A percentile compares a stretch with the other conserved stretches of the same genome.
Evolutionary conservation across 2,888 invertebrate species (phyloP).

Genomic region (Brachypalpus laphriformis): DNA sequence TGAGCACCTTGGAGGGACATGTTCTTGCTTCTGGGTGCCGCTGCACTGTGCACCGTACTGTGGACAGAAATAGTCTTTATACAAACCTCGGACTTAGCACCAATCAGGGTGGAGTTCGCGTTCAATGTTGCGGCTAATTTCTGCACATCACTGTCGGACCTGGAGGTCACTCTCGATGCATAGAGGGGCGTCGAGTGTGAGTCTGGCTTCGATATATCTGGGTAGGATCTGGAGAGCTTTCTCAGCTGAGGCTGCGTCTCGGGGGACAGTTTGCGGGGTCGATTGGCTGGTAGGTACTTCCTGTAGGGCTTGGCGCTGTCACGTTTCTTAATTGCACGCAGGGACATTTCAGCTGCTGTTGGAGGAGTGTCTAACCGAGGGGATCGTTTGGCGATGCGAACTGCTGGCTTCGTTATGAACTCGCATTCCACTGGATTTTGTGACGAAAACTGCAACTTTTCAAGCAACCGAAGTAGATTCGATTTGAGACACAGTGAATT

Average conservation of each 20-base stretch:
- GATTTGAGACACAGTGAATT: neutral
- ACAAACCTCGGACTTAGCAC: conserved; percentile 82
- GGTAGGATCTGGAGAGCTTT: conserved; percentile 57
- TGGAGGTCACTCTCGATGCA: conserved; percentile 74
- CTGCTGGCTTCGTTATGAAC: conserved; percentile 4
- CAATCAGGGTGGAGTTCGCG: conserved; percentile 76
- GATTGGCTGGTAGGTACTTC: conserved; percentile 64
- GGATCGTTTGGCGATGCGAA: neutral
- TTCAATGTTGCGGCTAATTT: conserved; percentile 75
- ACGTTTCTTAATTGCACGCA: conserved; percentile 82
- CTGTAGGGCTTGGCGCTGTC: conserved; percentile 76
- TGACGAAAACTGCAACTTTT: neutral
- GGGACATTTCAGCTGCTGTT: conserved; percentile 78
- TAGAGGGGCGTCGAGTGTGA: conserved; percentile 42
- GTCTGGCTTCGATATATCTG: conserved; percentile 55
- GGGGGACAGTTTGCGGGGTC: conserved; percentile 64
- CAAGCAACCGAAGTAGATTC: neutral
- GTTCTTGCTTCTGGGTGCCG: conserved; percentile 30
- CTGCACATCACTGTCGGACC: conserved; percentile 80
- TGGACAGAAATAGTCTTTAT: conserved; percentile 81
- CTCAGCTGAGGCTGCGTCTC: conserved; percentile 57
- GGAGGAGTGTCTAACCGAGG: conserved; percentile 4
- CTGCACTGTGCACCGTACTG: conserved; percentile 76
- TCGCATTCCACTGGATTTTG: conserved; percentile 44
- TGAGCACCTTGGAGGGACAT: conserved; percentile 77